A percentile compares a stretch with the other conserved stretches of the same genome.
These are phyloP conservation scores for Heliconius ethilla DNA, from an alignment of 2,888 invertebrate genomes.

Conservation along the genomic window DNA sequence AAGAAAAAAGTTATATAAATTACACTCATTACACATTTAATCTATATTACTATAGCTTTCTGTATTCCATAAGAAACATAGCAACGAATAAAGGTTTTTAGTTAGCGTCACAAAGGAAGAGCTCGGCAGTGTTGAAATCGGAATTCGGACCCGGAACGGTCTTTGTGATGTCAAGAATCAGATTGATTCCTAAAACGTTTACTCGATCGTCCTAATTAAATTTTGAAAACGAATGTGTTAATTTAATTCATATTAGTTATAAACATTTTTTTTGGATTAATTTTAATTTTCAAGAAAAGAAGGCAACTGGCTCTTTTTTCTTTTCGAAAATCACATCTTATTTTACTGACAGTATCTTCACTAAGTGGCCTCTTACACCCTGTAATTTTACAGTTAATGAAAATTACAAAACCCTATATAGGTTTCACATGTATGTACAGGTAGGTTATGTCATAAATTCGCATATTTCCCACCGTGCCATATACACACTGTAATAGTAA, in stretches of 20 bases:
- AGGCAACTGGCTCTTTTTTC: too few species aligned
- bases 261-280: not conserved
- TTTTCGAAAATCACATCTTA: too few species aligned
- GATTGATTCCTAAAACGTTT: not conserved
- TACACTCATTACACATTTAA: too few species aligned
- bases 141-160: slow-evolving; percentile 33
- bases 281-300: not conserved
- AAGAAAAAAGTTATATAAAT: too few species aligned
- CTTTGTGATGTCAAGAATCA: slow-evolving; percentile 19
- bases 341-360: too few species aligned
- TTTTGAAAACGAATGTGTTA: slow-evolving; percentile 2
- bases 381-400: too few species aligned
- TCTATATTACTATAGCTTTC: not conserved
- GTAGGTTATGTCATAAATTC: too few species aligned
- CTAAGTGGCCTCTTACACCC: too few species aligned
- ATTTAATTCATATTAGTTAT: not conserved
- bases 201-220: not conserved
- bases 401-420: too few species aligned
- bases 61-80: not conserved
- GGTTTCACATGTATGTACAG: too few species aligned
- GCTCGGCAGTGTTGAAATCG: slow-evolving; percentile 36
- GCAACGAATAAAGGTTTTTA: slow-evolving; percentile 41
- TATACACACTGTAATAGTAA: too few species aligned
- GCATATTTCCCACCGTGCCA: too few species aligned
- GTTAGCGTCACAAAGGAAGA: slow-evolving; percentile 40